phyloP scores from a whole-genome alignment of 2,113 vertebrate genomes.

The Paradoxurus hermaphroditus region DNA sequence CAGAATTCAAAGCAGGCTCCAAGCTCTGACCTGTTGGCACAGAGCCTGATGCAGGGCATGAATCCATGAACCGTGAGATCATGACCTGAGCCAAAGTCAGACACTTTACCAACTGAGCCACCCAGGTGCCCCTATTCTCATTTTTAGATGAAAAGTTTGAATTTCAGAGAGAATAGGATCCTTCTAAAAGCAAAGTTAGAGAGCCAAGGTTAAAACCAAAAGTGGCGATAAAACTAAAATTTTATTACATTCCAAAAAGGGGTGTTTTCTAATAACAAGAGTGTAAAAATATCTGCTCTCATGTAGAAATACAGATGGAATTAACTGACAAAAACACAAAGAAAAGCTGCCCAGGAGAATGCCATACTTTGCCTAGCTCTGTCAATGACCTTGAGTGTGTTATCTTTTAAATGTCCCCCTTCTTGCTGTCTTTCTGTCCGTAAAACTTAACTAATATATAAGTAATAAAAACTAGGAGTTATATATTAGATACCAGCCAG shows the following conservation, averaged over 20 bases:
- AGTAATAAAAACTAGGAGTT: background rate
- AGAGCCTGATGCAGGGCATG: too few relatives aligned
- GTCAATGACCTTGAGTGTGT: background rate
- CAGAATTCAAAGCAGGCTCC: too few relatives aligned
- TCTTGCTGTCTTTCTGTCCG: background rate
- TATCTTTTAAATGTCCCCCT: background rate
- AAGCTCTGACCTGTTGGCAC: too few relatives aligned
- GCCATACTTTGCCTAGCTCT: background rate
- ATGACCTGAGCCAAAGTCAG: too few relatives aligned
- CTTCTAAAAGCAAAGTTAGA: background rate
- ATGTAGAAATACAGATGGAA: background rate
- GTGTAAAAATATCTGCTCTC: background rate
- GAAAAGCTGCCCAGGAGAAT: background rate
- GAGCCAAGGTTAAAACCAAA: slow-evolving; percentile 10
- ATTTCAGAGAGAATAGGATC: background rate
- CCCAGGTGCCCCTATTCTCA: background rate
- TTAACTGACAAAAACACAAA: background rate
- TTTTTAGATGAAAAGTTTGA: slow-evolving; percentile 37
- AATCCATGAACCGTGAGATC: too few relatives aligned
- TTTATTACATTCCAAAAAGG: background rate
- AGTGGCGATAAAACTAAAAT: background rate
- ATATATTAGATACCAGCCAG: background rate
- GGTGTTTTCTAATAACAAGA: background rate
- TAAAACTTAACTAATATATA: background rate
- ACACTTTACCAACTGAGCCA: too few relatives aligned